Percentiles rank a stretch among this genome's conserved stretches.
phyloP scores from a whole-genome alignment of 2,888 invertebrate species.

The Kryphioiulus occultus region DNA sequence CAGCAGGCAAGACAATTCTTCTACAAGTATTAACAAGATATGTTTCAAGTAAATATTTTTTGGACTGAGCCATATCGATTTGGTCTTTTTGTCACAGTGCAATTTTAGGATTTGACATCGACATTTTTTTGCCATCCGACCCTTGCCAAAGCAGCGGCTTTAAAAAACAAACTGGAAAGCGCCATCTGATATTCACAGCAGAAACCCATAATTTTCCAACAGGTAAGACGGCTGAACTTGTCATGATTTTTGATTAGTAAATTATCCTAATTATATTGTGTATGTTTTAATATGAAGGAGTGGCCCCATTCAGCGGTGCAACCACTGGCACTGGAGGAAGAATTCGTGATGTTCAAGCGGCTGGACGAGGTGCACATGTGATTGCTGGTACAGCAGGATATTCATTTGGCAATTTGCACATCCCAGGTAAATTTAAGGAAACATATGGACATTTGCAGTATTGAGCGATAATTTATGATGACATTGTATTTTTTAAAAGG shows the following conservation, averaged over 20 bases:
- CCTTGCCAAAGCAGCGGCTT: slow-evolving; percentile 73
- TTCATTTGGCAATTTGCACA: slow-evolving; percentile 89
- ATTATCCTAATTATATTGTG: too few species aligned
- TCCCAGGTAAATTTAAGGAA: slow-evolving; percentile 74
- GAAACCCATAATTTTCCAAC: slow-evolving; percentile 99
- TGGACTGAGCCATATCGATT: too few species aligned
- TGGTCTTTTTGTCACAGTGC: slow-evolving; percentile 69
- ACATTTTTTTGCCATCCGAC: slow-evolving; percentile 72
- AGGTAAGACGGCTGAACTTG: slow-evolving; percentile 60
- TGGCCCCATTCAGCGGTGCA: slow-evolving; percentile 97
- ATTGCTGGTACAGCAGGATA: slow-evolving; percentile 97
- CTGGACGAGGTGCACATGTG: slow-evolving; percentile 91
- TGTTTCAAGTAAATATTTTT: neutral
- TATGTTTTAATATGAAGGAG: slow-evolving; percentile 67
- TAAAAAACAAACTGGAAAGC: slow-evolving; percentile 67
- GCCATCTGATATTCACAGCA: slow-evolving; percentile 95
- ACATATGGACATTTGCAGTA: neutral
- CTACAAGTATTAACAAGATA: neutral
- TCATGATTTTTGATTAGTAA: neutral
- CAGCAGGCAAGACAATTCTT: slow-evolving; percentile 73
- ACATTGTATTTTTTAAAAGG: slow-evolving; percentile 65
- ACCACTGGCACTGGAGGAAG: slow-evolving; percentile 98
- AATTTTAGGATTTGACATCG: slow-evolving; percentile 80
- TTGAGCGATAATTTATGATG: too few species aligned
- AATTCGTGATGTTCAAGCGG: slow-evolving; percentile 92